Base-by-base conservation (phyloP, 2,113 vertebrate genomes). In the Myotis yumanensis region DNA sequence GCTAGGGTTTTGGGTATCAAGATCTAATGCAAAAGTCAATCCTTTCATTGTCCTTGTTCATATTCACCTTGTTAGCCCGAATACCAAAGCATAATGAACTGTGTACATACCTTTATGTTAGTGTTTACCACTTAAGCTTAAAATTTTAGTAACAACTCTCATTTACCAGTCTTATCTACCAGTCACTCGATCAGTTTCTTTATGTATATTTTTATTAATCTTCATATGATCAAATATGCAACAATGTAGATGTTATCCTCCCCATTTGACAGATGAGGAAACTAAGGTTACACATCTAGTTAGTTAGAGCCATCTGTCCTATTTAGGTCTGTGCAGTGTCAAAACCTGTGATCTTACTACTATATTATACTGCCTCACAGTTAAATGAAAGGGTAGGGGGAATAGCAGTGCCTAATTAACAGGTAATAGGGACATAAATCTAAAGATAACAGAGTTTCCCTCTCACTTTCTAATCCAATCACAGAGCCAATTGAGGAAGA, bases 171-270 rank as follows among this genome's bases (percentile, higher is more conserved):
- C 72, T 79, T 51, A 68, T 80, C 64, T 66, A 35, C 4, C 17
- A 91, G 76, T 11, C 32, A 76, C 18, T 48, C 40, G 69, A 75
- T 71, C 28, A 80, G 15, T 62, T 89, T 90, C 28, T 68, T 90
- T 48, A 46, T 80, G 20, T 87, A 15, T 11, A 62, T 83, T 89
- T 96, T 89, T 69, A 95, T 90, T 93, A 43, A 89, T 73, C 62
- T 91, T 96, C n/a, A 79, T 83, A 46, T 46, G 46, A 46, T 46
- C 46, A 77, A 82, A 83, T 84, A 90, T 57, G 2, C 37, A 81
- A 12, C 37, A 59, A 17, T 28, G 4, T 20, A 43, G 28, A 30
- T 90, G 89, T 93, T 95, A 95, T 62, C 23, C 28, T 79, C 11
- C 22, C n/a, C 80, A 80, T 22, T 73, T 83, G 66, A 71, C 37